phyloP scores from a whole-genome alignment of 2,888 invertebrate species.

The Loripinus fragilis region DNA sequence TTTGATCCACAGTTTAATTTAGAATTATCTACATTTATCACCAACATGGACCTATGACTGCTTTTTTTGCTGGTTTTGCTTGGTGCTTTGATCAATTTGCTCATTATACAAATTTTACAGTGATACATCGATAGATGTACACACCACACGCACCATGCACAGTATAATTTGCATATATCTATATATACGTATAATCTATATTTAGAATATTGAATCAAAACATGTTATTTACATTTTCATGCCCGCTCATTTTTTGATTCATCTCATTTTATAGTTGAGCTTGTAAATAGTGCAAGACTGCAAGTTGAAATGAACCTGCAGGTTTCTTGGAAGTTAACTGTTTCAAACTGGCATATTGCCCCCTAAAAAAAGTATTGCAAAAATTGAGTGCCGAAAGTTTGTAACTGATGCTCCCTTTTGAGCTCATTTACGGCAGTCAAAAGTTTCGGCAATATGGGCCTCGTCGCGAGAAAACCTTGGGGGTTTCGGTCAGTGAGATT shows the following conservation, averaged over 20 bases:
- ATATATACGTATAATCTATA: constrained; percentile 61
- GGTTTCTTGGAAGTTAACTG: neutral
- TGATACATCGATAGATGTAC: constrained; percentile 25
- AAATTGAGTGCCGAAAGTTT: neutral
- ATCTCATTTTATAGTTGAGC: constrained; percentile 12
- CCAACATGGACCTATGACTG: no score
- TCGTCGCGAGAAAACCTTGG: no score
- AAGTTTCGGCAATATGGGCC: constrained; percentile 32
- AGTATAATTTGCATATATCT: constrained; percentile 54
- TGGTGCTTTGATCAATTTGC: constrained; percentile 43
- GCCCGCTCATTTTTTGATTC: constrained; percentile 27
- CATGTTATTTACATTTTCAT: constrained; percentile 64
- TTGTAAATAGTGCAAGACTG: constrained; percentile 3
- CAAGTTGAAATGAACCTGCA: neutral
- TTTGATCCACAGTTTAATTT: no score
- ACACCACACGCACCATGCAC: constrained; percentile 20
- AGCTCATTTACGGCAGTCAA: constrained; percentile 60
- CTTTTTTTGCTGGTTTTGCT: neutral
- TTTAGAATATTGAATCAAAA: constrained; percentile 67
- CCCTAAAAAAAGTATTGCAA: no score
- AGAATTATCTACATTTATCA: no score
- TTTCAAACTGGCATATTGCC: no score
- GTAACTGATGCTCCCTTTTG: constrained; percentile 80
- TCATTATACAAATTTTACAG: constrained; percentile 45
- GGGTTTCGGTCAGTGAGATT: no score